Base-by-base conservation (phyloP, 2,888 invertebrate genomes). In the Caenorhabditis sp. region DNA sequence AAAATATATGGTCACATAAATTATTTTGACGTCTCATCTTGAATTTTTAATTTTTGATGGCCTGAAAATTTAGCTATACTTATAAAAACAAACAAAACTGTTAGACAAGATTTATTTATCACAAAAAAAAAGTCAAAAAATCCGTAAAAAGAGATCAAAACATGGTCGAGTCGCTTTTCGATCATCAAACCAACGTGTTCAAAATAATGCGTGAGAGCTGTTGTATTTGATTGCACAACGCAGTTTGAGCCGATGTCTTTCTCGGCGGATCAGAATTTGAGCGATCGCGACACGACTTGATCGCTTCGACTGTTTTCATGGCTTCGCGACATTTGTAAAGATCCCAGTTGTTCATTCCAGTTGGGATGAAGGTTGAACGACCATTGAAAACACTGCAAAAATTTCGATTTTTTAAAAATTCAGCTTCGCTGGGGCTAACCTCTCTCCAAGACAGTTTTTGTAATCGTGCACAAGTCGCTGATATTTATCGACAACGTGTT, bases 291-390 rank as follows among this genome's bases (percentile, higher is more conserved):
- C 8, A 21, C 4, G 19, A 23, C 12, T 23, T n/a, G 8, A 51
- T 6, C 4, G 8, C 12, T 49, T 59, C n/a, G 23, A 59, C 5
- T 6, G 21, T 59, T 49, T 49, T 23, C 2, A 37, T 26, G 1
- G 62, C 62, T 23, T 62, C 51, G n/a, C 31, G 12, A 27, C 62
- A 62, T 36, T 62, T 62, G 6, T 51, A 51, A 19, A 62, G 19
- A 37, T 62, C 62, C 17, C 17, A 62, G 4, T 4, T 17, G 12
- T 51, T 62, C 53, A 53, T 51, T 21, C 23, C 21, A 26, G 19
- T 8, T 51, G 53, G 53, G 14, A 53, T 23, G 5, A 51, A 12
- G 1, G 17, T 19, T 14, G 19, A 53, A 21, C 51, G 2, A 8
- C 62, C 62, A 31, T 17, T 27, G 17, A 51, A 6, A 19, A 50